Base-by-base conservation (phyloP, 2,797 vertebrate genomes). In the Mallotus villosus region DNA sequence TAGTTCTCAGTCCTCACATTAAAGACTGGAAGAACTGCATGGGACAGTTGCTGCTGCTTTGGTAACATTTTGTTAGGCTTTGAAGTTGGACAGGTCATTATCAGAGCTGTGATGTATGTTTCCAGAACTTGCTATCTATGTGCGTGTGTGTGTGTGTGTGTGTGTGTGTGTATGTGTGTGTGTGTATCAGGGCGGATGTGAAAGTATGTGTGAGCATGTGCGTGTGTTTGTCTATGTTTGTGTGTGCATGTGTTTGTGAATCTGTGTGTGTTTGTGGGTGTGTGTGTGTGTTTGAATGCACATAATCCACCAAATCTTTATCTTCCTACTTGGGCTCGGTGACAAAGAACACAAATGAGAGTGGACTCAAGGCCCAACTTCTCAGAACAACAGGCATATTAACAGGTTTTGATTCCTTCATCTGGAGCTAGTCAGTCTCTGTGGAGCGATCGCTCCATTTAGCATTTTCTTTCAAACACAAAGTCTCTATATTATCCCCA, bases 71-170 rank as follows among this genome's bases (percentile, higher is more conserved):
- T 53, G 51, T 53, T 19, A n/a, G 25, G 68, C 82, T 86, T 88
- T 85, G 78, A 89, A 84, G 84, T 77, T 53, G 12, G 53, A 53
- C 71, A 78, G 84, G 84, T 84, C 73, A 81, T 80, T 80, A 77
- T 29, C 72, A 62, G 9, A 55, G 27, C 67, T 21, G 22, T 65
- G 74, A 75, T 65, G 61, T 66, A 74, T 68, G 16, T 65, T 71
- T 63, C 17, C 66, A 25, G 6, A 12, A 60, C 14, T 41, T 19
- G 27, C 21, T 65, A 7, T n/a, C 19, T 73, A 17, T 73, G 63
- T 67, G 22, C 51, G 63, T 60, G 63, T 67, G 14, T 67, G 32
- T 34, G 46, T 29, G 17, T 37, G n/a, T 57, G 19, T 25, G 62
- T 34, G n/a, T 55, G 60, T 84, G 70, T 73, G 70, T 71, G 34